Conservation (phyloP, 2,113 vertebrate genomes). For the Apus apus region DNA sequence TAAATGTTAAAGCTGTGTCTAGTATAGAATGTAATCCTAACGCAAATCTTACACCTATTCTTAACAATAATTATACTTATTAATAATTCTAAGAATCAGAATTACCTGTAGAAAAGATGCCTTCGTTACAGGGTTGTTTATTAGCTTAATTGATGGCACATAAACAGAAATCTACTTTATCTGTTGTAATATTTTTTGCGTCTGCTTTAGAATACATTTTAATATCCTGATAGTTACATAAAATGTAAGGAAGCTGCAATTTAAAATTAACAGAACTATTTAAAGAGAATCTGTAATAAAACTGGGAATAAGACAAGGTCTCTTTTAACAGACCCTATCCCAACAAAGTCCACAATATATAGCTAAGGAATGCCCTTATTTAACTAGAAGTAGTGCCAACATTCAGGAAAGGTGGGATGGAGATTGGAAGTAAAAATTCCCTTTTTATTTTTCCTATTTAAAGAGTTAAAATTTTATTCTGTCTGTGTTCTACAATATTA, state of each 20-base stretch:
- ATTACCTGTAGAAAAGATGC: neutral
- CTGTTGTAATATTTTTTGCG: neutral
- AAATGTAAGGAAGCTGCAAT: neutral
- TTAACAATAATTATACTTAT: neutral
- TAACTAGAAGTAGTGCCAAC: neutral
- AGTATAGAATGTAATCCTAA: neutral
- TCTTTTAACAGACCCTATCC: neutral
- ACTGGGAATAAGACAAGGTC: neutral
- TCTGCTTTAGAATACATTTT: neutral
- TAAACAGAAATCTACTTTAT: neutral
- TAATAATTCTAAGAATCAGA: neutral
- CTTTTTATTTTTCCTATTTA: neutral
- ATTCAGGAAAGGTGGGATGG: neutral
- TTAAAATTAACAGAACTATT: neutral
- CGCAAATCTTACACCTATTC: neutral
- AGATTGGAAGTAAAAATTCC: neutral
- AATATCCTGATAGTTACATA: neutral
- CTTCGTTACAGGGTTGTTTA: neutral
- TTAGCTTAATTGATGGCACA: neutral
- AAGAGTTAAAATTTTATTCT: neutral
- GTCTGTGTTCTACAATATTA: neutral
- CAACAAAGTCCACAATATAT: neutral
- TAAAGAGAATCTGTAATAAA: neutral
- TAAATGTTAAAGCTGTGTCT: neutral
- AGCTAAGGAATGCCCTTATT: neutral